Conservation (phyloP, 2,113 vertebrate species). For the Lipotes vexillifer region DNA sequence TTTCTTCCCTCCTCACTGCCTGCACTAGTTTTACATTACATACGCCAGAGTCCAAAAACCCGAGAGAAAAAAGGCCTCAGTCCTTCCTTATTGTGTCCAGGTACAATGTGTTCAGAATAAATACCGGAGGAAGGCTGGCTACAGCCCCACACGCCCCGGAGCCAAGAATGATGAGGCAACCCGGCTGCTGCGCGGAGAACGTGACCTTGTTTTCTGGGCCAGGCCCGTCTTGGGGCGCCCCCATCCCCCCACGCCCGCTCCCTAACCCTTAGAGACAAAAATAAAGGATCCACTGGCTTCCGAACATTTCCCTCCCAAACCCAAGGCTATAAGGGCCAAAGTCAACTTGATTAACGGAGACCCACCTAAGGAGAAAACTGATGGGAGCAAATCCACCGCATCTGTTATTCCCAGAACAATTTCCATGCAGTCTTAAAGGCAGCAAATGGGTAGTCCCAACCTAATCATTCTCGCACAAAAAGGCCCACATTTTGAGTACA, state of each 20-base stretch:
- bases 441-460: neutral
- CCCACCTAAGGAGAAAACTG: neutral
- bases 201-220: conserved; percentile 72
- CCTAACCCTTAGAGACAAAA: neutral
- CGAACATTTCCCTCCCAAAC: neutral
- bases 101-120: neutral
- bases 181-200: conserved; percentile 27
- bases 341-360: neutral
- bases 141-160: neutral
- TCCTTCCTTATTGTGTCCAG: neutral
- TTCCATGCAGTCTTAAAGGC: neutral
- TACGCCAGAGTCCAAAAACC: neutral
- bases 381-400: rapidly evolving
- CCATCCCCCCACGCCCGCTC: rapidly evolving
- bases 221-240: neutral
- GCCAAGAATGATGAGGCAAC: conserved; percentile 52
- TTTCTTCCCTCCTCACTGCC: neutral
- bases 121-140: neutral
- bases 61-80: neutral
- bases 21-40: neutral
- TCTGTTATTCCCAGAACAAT: neutral
- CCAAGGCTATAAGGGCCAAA: neutral
- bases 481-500: neutral
- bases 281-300: neutral
- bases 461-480: neutral